phyloP scores from a whole-genome alignment of 2,797 vertebrate genomes.

The Clamator glandarius region DNA sequence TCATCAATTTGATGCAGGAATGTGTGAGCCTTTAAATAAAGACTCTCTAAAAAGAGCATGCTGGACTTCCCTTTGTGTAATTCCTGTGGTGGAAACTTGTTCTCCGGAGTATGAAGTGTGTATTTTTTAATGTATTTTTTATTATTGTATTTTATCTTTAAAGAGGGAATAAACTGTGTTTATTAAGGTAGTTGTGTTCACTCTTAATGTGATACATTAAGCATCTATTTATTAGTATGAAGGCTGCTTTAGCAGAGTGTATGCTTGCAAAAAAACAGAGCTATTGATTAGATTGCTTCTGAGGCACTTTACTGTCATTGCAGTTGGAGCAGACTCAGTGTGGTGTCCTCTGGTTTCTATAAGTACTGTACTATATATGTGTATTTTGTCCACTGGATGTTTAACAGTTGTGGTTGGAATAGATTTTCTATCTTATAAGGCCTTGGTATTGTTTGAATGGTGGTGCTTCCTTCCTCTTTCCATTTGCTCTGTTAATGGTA shows the following conservation, averaged over 20 bases:
- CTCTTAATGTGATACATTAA: conserved; percentile 44
- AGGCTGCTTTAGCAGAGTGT: neutral
- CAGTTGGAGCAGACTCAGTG: neutral
- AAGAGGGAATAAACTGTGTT: conserved; percentile 27
- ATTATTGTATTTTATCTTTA: conserved; percentile 32
- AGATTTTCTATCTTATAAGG: neutral
- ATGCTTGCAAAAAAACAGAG: neutral
- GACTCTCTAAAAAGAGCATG: conserved; percentile 1
- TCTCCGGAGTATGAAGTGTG: conserved; percentile 14
- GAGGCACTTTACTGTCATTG: conserved; percentile 21
- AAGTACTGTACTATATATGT: neutral
- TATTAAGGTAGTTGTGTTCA: conserved; percentile 37
- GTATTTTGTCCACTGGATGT: neutral
- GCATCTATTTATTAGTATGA: conserved; percentile 39
- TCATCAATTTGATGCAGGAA: neutral
- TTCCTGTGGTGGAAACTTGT: conserved; percentile 20
- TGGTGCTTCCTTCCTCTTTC: neutral
- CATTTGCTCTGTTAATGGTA: neutral
- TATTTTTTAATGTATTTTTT: neutral
- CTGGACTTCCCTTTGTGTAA: neutral
- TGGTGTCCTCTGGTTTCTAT: neutral
- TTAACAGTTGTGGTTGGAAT: neutral
- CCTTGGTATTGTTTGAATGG: neutral
- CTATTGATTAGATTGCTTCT: conserved; percentile 42
- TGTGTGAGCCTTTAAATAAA: conserved; percentile 32